Evolutionary conservation across 2,888 invertebrate species (phyloP).

Genomic region (Melieria omissa): DNA sequence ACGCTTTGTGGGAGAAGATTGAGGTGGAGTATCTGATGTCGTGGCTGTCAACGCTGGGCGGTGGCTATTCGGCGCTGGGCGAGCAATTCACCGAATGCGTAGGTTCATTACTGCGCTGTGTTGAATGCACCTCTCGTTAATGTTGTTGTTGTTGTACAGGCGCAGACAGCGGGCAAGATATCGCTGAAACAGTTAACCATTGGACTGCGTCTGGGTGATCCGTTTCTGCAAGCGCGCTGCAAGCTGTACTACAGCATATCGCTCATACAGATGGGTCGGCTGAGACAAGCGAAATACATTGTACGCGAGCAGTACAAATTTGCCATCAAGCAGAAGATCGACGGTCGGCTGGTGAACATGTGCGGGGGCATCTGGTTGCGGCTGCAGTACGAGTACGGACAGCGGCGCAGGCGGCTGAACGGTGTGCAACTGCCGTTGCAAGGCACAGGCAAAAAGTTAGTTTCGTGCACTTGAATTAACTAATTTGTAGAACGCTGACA

Average conservation of each 20-base stretch:
- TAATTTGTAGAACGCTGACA: too few relatives aligned
- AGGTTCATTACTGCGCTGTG: conserved; percentile 51
- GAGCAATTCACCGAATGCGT: conserved; percentile 85
- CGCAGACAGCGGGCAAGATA: conserved; percentile 88
- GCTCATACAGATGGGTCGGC: conserved; percentile 82
- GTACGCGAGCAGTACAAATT: conserved; percentile 70
- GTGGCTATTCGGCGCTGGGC: conserved; percentile 95
- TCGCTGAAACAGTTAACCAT: conserved; percentile 85
- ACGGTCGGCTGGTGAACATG: conserved; percentile 80
- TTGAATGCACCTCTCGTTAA: background rate
- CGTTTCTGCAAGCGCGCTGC: conserved; percentile 83
- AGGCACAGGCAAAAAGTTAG: background rate
- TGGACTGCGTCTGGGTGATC: conserved; percentile 85
- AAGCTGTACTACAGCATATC: conserved; percentile 88
- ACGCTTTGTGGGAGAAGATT: conserved; percentile 72
- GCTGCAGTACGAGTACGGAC: conserved; percentile 68
- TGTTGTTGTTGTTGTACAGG: conserved; percentile 69
- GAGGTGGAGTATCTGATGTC: conserved; percentile 89
- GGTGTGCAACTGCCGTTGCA: background rate
- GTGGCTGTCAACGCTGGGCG: conserved; percentile 96
- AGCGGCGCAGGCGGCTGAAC: conserved; percentile 37
- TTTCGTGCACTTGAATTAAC: too few relatives aligned
- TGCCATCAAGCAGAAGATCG: conserved; percentile 66
- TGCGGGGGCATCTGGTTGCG: conserved; percentile 90
- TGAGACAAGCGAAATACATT: conserved; percentile 74